These are phyloP conservation scores for Thalassarche chlororhynchos DNA, from an alignment of 2,113 vertebrate genomes.

Conservation along the genomic window DNA sequence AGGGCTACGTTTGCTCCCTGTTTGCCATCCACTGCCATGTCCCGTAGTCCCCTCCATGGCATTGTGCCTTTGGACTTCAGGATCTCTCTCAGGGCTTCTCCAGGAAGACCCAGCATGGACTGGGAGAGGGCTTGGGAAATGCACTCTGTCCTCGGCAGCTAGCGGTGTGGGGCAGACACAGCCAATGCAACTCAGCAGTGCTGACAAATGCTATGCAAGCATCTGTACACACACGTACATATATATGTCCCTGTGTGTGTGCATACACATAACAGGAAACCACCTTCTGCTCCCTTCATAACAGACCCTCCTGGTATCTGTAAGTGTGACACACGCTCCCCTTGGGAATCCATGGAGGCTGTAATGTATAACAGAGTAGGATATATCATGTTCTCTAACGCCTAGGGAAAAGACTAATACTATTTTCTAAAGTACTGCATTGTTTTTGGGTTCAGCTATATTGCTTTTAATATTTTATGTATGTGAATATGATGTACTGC, in stretches of 20 bases:
- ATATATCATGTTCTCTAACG: not conserved
- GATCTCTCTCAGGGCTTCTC: not conserved
- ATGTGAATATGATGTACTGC: constrained; percentile 8
- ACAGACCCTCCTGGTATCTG: not conserved
- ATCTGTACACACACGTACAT: not conserved
- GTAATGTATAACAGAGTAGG: not conserved
- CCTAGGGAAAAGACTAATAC: not conserved
- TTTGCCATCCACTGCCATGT: not conserved
- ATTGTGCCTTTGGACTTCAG: not conserved
- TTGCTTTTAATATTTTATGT: constrained; percentile 48
- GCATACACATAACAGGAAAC: not conserved
- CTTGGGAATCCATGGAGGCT: not conserved
- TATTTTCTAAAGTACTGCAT: constrained; percentile 6
- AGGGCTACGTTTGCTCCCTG: accelerated
- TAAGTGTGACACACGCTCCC: not conserved
- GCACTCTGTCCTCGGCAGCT: not conserved
- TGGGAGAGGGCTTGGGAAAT: not conserved
- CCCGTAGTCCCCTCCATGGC: not conserved
- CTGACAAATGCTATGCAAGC: not conserved
- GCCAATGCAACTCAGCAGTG: not conserved
- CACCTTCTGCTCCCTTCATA: not conserved
- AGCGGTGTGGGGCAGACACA: not conserved
- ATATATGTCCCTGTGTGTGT: not conserved
- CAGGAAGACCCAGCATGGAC: not conserved
- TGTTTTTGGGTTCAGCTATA: not conserved